Evolutionary conservation across 2,888 invertebrate species (phyloP).

Genomic region (Gymnosoma rotundatum): DNA sequence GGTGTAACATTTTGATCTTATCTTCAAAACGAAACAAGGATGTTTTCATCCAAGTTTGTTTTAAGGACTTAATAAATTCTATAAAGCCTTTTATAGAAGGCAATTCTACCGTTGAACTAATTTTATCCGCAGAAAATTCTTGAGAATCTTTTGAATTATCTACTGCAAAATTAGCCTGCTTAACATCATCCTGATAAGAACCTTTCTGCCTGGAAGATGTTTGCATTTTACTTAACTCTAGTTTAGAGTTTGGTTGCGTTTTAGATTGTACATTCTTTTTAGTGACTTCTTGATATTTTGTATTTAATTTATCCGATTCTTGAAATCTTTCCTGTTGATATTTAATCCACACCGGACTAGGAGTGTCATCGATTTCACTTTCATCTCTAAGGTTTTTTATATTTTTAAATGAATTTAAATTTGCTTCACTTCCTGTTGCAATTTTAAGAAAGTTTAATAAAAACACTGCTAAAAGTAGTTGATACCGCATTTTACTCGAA

Average conservation of each 20-base stretch:
- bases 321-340: conserved; percentile 80
- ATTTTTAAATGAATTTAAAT: neutral
- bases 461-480: conserved; percentile 11
- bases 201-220: conserved; percentile 71
- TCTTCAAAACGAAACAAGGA: conserved; percentile 77
- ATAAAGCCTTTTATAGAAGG: conserved; percentile 79
- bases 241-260: neutral
- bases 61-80: conserved; percentile 78
- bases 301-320: conserved; percentile 29
- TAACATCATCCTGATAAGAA: conserved; percentile 19
- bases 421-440: conserved; percentile 1
- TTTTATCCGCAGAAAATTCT: conserved; percentile 22
- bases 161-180: conserved; percentile 59
- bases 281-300: conserved; percentile 32
- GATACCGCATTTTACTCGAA: conserved; percentile 46
- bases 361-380: conserved; percentile 70
- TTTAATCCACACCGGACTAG: conserved; percentile 79
- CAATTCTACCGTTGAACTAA: conserved; percentile 66
- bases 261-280: neutral
- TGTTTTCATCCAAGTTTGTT: conserved; percentile 77
- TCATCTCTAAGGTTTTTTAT: neutral
- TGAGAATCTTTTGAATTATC: conserved; percentile 46
- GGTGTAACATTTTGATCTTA: conserved; percentile 79
- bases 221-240: conserved; percentile 55
- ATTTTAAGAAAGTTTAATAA: conserved; percentile 34